Evolutionary conservation across 2,113 vertebrate genomes (phyloP).

Genomic region (Seriola aureovittata): DNA sequence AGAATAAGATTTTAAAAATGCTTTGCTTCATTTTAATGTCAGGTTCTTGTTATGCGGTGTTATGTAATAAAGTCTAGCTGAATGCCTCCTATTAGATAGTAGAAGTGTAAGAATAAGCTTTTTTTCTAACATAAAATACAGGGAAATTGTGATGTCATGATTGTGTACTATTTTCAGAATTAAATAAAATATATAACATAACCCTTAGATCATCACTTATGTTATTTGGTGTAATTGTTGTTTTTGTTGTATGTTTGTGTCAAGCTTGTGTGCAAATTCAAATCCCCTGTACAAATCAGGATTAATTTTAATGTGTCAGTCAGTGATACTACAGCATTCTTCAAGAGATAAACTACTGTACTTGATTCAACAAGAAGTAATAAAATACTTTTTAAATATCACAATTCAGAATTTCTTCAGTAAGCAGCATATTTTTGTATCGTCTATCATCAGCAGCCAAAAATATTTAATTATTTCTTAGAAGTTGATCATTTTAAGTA

Average conservation of each 20-base stretch:
- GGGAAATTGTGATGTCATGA: neutral
- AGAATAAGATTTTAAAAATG: neutral
- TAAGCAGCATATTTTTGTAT: neutral
- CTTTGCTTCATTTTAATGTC: neutral
- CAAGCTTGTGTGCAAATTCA: constrained; percentile 3
- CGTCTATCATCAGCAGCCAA: neutral
- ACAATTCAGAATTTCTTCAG: neutral
- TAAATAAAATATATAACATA: neutral
- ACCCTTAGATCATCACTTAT: neutral
- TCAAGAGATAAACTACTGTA: neutral
- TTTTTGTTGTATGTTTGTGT: no score
- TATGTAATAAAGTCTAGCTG: neutral
- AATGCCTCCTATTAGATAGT: neutral
- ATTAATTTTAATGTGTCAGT: neutral
- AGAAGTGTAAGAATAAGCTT: neutral
- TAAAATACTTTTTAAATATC: neutral
- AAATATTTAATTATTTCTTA: neutral
- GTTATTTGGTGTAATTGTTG: neutral
- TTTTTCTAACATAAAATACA: neutral
- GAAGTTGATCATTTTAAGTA: neutral
- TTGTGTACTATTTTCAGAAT: neutral
- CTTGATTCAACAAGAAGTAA: neutral
- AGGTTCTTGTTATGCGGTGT: neutral
- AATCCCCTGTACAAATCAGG: neutral
- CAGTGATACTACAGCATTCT: neutral